Conservation (phyloP, 2,888 invertebrate species). For the Tiliacea citrago region DNA sequence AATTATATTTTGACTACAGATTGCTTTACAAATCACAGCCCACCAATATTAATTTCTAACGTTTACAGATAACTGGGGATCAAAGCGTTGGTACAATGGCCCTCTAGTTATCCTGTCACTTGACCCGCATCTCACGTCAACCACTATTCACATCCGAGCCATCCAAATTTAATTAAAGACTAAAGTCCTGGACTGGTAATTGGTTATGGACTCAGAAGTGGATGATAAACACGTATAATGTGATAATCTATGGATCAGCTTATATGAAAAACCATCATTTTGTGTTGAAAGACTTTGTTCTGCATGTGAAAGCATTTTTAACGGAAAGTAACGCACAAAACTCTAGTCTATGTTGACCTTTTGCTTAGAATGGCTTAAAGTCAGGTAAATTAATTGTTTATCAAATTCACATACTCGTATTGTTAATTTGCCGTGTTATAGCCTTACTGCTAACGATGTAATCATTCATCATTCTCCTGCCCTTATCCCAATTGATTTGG, state of each 20-base stretch:
- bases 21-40: constrained; percentile 9
- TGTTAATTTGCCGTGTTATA: too few species aligned
- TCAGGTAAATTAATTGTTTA: neutral
- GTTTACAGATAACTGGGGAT: constrained; percentile 36
- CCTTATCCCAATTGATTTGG: too few species aligned
- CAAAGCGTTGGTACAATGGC: constrained; percentile 61
- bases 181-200: constrained; percentile 33
- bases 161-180: constrained; percentile 55
- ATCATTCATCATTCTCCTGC: too few species aligned
- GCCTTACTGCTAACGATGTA: too few species aligned
- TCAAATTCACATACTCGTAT: too few species aligned
- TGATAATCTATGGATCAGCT: neutral
- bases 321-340: neutral
- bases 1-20: constrained; percentile 9
- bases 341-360: neutral
- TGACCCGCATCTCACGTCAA: constrained; percentile 62
- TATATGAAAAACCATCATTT: neutral
- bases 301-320: neutral
- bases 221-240: neutral
- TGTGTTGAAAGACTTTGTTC: neutral
- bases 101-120: constrained; percentile 61
- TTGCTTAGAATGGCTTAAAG: neutral
- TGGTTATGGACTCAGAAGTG: constrained; percentile 19
- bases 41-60: constrained; percentile 26
- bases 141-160: constrained; percentile 37